phyloP scores from a whole-genome alignment of 2,888 invertebrate species.

The Parnassius orleans region DNA sequence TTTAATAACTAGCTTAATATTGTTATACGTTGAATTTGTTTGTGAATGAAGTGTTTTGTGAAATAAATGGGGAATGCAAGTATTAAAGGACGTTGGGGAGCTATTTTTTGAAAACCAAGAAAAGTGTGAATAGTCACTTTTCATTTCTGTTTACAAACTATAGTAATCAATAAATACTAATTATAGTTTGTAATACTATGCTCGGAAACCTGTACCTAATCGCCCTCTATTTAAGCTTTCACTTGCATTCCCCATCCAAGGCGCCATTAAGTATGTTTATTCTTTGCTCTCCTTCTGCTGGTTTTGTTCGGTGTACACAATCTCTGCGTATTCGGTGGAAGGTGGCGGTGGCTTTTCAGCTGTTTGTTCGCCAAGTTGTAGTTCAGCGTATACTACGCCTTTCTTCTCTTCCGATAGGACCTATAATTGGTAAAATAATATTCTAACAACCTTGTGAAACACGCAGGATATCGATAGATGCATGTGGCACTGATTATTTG shows the following conservation, averaged over 20 bases:
- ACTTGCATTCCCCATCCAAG: too few species aligned
- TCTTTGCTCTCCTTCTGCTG: slow-evolving; percentile 65
- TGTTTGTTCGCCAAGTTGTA: slow-evolving; percentile 79
- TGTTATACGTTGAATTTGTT: neutral
- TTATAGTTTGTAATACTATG: too few species aligned
- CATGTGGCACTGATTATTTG: too few species aligned
- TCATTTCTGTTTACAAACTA: too few species aligned
- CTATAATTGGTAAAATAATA: slow-evolving; percentile 38
- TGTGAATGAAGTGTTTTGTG: neutral
- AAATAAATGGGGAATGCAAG: too few species aligned
- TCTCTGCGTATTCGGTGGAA: slow-evolving; percentile 88
- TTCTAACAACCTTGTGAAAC: neutral
- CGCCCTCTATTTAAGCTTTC: too few species aligned
- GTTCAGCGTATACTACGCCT: slow-evolving; percentile 87
- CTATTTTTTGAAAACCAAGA: too few species aligned
- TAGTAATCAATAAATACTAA: too few species aligned
- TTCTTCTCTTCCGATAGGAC: slow-evolving; percentile 77
- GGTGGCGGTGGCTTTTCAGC: slow-evolving; percentile 67
- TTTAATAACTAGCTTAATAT: neutral
- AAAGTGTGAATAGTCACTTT: too few species aligned
- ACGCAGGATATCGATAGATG: neutral
- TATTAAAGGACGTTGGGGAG: too few species aligned
- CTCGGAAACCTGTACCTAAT: too few species aligned
- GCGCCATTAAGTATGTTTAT: slow-evolving; percentile 32
- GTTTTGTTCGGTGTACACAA: slow-evolving; percentile 85